Evolutionary conservation across 1,140 invertebrate species (phyloP).

Genomic region (Drosophila ambigua): DNA sequence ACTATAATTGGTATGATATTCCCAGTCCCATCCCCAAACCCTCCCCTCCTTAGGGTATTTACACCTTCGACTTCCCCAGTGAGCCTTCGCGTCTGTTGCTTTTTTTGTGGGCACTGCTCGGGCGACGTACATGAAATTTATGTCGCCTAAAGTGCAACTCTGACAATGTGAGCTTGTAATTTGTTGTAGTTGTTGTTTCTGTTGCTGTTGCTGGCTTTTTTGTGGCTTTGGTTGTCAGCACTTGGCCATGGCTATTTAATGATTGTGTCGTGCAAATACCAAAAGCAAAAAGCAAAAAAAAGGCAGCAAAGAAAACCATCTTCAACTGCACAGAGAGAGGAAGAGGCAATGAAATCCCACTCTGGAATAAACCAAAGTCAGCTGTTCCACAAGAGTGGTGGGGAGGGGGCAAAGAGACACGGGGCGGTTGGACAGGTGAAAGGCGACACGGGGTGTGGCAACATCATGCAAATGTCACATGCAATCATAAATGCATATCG

Average conservation of each 20-base stretch:
- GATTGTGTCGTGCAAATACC: slow-evolving; percentile 81
- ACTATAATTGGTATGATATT: too few species aligned
- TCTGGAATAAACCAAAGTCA: slow-evolving; percentile 24
- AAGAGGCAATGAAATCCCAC: slow-evolving; percentile 29
- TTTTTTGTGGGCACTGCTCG: slow-evolving; percentile 39
- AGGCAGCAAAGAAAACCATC: slow-evolving; percentile 19
- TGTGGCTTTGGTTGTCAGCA: slow-evolving; percentile 64
- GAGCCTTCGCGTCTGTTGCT: background rate
- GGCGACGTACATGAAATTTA: slow-evolving; percentile 76
- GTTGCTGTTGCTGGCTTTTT: slow-evolving; percentile 29
- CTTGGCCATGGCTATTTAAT: slow-evolving; percentile 80
- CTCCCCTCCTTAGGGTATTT: slow-evolving; percentile 2
- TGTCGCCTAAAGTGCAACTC: slow-evolving; percentile 80
- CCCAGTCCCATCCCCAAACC: too few species aligned
- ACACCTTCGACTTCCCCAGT: background rate
- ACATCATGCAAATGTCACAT: slow-evolving; percentile 64
- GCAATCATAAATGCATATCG: slow-evolving; percentile 80
- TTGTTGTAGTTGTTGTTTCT: slow-evolving; percentile 60
- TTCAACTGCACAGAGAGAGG: slow-evolving; percentile 2
- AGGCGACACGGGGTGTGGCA: slow-evolving; percentile 10
- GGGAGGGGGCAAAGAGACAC: background rate
- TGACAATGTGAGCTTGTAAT: slow-evolving; percentile 81
- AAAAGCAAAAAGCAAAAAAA: slow-evolving; percentile 16
- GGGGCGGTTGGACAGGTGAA: slow-evolving; percentile 1
- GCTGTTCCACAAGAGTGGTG: slow-evolving; percentile 33